Base-by-base conservation (phyloP, 1,140 invertebrate genomes). In the Trachymyrmex cornetzi region DNA sequence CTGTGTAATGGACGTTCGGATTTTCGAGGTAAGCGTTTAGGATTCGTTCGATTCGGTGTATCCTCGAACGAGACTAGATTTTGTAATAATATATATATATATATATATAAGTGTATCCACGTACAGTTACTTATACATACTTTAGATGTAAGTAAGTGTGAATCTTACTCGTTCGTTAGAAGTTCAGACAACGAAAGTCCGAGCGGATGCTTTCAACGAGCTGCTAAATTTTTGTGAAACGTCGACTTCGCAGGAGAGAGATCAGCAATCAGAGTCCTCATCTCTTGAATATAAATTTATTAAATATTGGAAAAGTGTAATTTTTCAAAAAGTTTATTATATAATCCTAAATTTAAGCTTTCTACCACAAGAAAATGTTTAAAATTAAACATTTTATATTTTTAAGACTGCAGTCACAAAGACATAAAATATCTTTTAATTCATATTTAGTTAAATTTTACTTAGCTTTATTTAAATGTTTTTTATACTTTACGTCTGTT, bases 41-140 rank as follows among this genome's bases (percentile, higher is more conserved):
- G 38, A 64, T 57, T 77, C 67, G 86, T 89, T 72, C 67, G 61
- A 74, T 57, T 75, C 30, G 19, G 30, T 74, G 30, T 50, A 50
- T 24, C 27, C 67, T 80, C 79, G 67, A 79, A 85, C 55, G 57
- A 82, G 85, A 89, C 77, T 92, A 92, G 91, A 89, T 93, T 93
- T 93, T 92, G 90, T 93, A 91, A 80, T 82, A 48, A 88, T 57
- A 64, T 85, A 69, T 48, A 48, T 48, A 48, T 48, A n/a, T 12
- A 50, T 19, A 66, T 12, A 64, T 80, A 59, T n/a, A n/a, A n/a
- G 67, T 82, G 72, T 59, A 74, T 34, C n/a, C 30, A 81, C 30
- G 22, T 81, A 81, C 55, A 74, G 55, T 84, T 84, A 84, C 57
- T 63, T 74, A 84, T 84, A 34, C 44, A 84, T 87, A 85, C 74